These are phyloP conservation scores for Scaeva pyrastri DNA, from an alignment of 2,888 invertebrate genomes.

Conservation along the genomic window DNA sequence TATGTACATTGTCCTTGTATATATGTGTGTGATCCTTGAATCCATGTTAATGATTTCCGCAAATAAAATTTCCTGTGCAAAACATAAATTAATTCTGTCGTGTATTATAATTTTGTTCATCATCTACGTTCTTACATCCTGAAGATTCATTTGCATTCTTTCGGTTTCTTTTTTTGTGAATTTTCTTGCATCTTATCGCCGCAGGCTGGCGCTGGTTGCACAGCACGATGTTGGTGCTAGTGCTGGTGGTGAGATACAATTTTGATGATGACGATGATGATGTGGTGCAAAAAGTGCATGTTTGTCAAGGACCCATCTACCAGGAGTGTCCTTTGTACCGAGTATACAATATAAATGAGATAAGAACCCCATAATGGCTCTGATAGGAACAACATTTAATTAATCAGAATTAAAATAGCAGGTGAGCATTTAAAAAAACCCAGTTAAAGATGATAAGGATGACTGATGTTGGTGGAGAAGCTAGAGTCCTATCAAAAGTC, in stretches of 20 bases:
- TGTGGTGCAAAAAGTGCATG: conserved; percentile 26
- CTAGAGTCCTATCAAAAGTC: conserved; percentile 5
- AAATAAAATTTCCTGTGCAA: conserved; percentile 76
- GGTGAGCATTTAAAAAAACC: background rate
- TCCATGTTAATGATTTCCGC: conserved; percentile 75
- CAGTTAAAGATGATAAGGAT: background rate
- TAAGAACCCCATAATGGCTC: conserved; percentile 74
- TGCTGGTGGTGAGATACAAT: background rate
- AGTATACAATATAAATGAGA: conserved; percentile 49
- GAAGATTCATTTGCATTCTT: conserved; percentile 73
- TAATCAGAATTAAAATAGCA: conserved; percentile 76
- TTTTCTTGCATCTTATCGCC: background rate
- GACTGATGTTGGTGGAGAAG: conserved; percentile 5
- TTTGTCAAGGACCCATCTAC: conserved; percentile 39
- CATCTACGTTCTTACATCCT: conserved; percentile 51
- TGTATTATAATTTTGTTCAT: conserved; percentile 20
- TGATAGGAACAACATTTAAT: conserved; percentile 69
- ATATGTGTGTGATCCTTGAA: conserved; percentile 11
- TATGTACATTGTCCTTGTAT: too few species aligned
- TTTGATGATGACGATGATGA: background rate
- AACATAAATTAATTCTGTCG: conserved; percentile 74
- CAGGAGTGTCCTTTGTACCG: conserved; percentile 69
- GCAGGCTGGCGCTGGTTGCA: too few species aligned
- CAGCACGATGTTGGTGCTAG: too few species aligned
- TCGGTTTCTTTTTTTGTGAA: conserved; percentile 47